Evolutionary conservation across 23 tunicate species (phyloP), one percentile per base, ranked within the genome.

Genomic region (Halocynthia aurantium): DNA sequence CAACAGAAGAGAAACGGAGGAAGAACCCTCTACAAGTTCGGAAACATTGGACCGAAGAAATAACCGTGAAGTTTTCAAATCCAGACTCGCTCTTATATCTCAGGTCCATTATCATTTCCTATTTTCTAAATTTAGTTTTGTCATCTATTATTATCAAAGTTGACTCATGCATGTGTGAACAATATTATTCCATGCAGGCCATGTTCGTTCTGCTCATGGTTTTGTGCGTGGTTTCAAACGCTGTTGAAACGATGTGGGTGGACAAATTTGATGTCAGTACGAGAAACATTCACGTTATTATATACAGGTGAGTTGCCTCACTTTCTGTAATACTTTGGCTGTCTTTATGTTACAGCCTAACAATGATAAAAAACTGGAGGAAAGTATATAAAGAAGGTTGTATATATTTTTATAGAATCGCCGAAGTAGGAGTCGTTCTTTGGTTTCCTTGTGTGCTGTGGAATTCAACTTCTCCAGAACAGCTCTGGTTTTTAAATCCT

Each of bases 361-460:
- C 15, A 58, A 15, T 58, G 63, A 2, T 58, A 72, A 50, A 31
- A 31, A 31, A 31, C 44, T 31, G 44, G 4, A 31, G 44, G 44
- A 31, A 31, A 31, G 44, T 31, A 31, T 31, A 31, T 31, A 31
- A 31, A 31, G 44, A 12, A 13, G 2, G 56, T 20, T 72, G 19
- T 72, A 72, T 72, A 44, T 6, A 0, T 31, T 22, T 15, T 76
- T 52, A 8, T 73, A 89, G 98, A 72, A 81, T 94, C 17, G 87
- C 93, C 2, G 98, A 94, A 72, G 86, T 88, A 20, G 95, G 94
- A 7, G 85, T 84, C 17, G 84, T 94, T 40, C 66, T 94, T 62
- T 94, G 98, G 98, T 94, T 94, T 94, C 90, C 90, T 8, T 94
- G 98, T 82, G 93, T 94, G 11, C 70, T 94, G 53, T 88, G 94